Conservation (phyloP, 2,113 vertebrate species). For the Caloenas nicobarica region DNA sequence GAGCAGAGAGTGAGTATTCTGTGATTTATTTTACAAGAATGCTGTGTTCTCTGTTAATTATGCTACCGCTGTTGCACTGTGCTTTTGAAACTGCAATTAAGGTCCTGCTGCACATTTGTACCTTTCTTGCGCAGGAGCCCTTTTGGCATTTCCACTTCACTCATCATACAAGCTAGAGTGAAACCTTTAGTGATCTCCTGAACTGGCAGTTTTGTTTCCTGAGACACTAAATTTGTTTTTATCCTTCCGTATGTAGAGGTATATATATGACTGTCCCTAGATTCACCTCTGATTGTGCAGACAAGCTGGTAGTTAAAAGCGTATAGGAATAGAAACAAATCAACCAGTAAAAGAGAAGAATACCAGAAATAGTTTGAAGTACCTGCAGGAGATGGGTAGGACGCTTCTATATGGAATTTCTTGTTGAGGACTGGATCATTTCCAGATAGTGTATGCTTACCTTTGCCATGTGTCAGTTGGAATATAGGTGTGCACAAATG, state of each 20-base stretch:
- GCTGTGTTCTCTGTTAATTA: constrained; percentile 15
- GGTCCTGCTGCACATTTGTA: background rate
- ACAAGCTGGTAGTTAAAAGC: constrained; percentile 1
- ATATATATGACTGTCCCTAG: background rate
- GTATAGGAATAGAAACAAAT: background rate
- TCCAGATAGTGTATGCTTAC: background rate
- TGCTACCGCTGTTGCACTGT: background rate
- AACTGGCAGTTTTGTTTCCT: constrained; percentile 8
- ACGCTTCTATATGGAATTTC: background rate
- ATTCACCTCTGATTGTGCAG: constrained; percentile 1
- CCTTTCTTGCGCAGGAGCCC: background rate
- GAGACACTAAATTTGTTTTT: constrained; percentile 25
- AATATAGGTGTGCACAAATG: background rate
- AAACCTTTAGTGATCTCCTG: background rate
- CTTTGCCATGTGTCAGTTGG: background rate
- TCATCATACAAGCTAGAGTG: background rate
- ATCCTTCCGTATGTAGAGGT: background rate
- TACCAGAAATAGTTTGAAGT: background rate
- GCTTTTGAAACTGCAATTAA: background rate
- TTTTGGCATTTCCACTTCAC: constrained; percentile 42
- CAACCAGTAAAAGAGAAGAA: background rate
- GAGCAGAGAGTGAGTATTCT: background rate
- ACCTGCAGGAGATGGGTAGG: background rate
- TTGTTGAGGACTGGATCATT: background rate
- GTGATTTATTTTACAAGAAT: constrained; percentile 22